Conservation (phyloP, 2,888 invertebrate species). For the Tetanocera ferruginea region DNA sequence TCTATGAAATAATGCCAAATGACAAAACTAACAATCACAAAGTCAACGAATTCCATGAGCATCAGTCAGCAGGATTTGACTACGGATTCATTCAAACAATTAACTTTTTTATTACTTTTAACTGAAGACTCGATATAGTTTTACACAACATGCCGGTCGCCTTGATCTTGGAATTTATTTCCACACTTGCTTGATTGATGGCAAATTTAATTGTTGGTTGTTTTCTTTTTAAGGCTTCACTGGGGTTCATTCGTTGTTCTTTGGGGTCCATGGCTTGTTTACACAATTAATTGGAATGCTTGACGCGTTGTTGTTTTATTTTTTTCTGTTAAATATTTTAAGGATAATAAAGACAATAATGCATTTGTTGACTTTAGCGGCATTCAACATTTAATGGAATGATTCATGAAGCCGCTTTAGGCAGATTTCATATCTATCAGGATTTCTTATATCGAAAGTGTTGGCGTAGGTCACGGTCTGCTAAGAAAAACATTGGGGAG, state of each 20-base stretch:
- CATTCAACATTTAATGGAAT: too few relatives aligned
- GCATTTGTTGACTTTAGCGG: not conserved
- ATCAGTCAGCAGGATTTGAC: not conserved
- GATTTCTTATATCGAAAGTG: not conserved
- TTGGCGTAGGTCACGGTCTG: not conserved
- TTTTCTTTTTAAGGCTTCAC: not conserved
- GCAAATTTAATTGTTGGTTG: slow-evolving; percentile 42
- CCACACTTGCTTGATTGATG: slow-evolving; percentile 49
- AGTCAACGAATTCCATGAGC: not conserved
- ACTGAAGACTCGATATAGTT: not conserved
- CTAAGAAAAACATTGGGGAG: too few relatives aligned
- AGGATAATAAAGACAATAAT: not conserved
- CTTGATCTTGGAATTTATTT: not conserved
- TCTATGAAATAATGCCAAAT: not conserved
- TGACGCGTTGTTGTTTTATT: slow-evolving; percentile 6
- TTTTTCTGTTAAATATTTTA: not conserved
- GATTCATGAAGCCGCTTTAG: too few relatives aligned
- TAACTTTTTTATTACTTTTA: not conserved
- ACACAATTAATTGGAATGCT: slow-evolving; percentile 49
- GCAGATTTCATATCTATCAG: too few relatives aligned
- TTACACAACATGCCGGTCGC: not conserved
- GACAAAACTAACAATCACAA: not conserved
- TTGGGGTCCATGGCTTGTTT: slow-evolving; percentile 9
- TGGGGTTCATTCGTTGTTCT: not conserved
- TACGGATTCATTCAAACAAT: not conserved